phyloP scores from a whole-genome alignment of 2,113 vertebrate genomes.

The Pachycephala philippinensis region DNA sequence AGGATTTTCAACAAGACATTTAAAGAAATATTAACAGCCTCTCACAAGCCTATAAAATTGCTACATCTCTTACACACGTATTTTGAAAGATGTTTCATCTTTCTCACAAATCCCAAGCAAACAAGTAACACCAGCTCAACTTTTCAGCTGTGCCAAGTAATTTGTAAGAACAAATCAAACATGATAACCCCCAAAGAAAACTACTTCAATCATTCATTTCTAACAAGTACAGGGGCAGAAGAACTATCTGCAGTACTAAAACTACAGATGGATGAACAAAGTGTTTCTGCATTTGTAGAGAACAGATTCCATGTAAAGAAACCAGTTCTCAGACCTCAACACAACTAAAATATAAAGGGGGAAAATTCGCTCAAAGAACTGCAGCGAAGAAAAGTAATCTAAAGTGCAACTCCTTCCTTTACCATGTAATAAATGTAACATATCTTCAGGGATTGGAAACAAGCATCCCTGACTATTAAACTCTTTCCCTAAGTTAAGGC shows the following conservation, averaged over 20 bases:
- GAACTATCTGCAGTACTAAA: background rate
- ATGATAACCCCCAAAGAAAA: background rate
- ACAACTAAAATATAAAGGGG: background rate
- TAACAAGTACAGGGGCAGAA: background rate
- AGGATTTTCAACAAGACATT: background rate
- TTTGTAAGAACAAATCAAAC: background rate
- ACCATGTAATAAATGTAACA: background rate
- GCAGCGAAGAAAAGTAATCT: background rate
- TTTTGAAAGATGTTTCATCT: background rate
- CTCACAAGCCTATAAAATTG: background rate
- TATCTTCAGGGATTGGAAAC: background rate
- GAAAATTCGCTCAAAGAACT: background rate
- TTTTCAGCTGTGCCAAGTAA: background rate
- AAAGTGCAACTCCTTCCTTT: background rate
- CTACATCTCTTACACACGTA: fast-evolving
- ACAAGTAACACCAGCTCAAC: background rate
- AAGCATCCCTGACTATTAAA: background rate
- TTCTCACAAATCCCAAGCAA: background rate
- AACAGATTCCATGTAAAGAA: background rate
- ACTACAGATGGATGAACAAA: background rate
- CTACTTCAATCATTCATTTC: background rate
- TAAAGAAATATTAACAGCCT: background rate
- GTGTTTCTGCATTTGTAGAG: background rate
- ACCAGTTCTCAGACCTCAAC: background rate
- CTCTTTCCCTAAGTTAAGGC: background rate